A percentile compares a stretch with the other conserved stretches of the same genome.
phyloP scores from a whole-genome alignment of 2,888 invertebrate species.

The Crioceris asparagi region DNA sequence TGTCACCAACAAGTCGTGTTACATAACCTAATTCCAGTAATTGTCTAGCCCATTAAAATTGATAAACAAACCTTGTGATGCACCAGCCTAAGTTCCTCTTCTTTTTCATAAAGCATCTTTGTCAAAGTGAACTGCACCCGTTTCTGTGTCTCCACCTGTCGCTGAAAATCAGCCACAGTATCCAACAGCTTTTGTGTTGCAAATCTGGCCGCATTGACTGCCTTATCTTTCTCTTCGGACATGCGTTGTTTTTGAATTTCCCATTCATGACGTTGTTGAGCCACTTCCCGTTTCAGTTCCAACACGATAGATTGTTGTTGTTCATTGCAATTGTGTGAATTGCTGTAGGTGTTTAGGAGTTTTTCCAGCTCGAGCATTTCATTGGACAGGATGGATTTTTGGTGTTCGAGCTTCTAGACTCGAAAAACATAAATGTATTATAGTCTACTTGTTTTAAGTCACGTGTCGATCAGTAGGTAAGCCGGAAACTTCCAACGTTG shows the following conservation, averaged over 20 bases:
- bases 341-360: constrained; percentile 15
- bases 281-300: constrained; percentile 19
- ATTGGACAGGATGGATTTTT: constrained; percentile 16
- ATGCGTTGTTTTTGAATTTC: constrained; percentile 20
- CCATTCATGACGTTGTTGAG: constrained; percentile 20
- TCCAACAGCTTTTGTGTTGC: constrained; percentile 31
- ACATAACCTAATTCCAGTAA: not conserved
- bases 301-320: constrained; percentile 14
- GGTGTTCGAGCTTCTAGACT: constrained; percentile 21
- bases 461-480: no score
- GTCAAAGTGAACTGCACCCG: constrained; percentile 28
- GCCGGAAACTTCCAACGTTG: no score
- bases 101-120: constrained; percentile 29
- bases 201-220: constrained; percentile 30
- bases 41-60: not conserved
- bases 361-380: constrained; percentile 21
- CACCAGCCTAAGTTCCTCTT: constrained; percentile 21
- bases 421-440: no score
- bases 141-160: constrained; percentile 28
- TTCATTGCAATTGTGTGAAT: constrained; percentile 13
- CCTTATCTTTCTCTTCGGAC: constrained; percentile 28
- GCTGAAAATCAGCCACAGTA: constrained; percentile 31
- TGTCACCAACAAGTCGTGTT: no score
- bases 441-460: no score
- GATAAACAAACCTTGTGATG: constrained; percentile 20